Base-by-base conservation (phyloP, 1,140 invertebrate species). In the Diorhabda elongata region DNA sequence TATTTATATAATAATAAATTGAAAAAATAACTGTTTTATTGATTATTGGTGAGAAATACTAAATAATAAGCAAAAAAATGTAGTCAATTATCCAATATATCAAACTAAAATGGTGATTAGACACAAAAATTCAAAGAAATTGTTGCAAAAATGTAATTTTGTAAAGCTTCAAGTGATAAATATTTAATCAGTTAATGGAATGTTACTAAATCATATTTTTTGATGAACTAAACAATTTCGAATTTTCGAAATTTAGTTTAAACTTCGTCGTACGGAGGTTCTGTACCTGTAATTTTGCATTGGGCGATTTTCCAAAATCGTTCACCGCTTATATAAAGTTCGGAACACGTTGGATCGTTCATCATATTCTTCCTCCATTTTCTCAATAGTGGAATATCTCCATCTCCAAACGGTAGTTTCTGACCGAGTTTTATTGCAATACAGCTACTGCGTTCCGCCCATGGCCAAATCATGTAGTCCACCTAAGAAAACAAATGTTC, bases 391-490 rank as follows among this genome's bases (percentile, higher is more conserved):
- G 69, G 67, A 56, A 77, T 74, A 4, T 78, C 58, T 9, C 73
- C 65, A 42, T 76, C 72, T 65, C 79, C 76, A 69, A 86, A 77
- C n/a, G 83, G 79, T 80, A 85, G 87, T 65, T 86, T 83, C 64
- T 85, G 74, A 42, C 86, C 86, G 42, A 84, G 81, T 61, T 85
- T 67, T 4, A 89, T 74, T 41, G 80, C 83, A n/a, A 89, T 77
- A 42, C 85, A 69, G 45, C 83, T 83, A 2, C 86, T 78, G 71
- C 91, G 85, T 81, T 95, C 93, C 71, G 89, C 90, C 91, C 91
- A 95, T 3, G 94, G 93, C 93, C 93, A 95, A 62, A 95, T 89
- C 92, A 94, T 94, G 69, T 93, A 92, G 80, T 95, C 93, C 26
- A 90, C 71, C 76, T 76, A 58, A 62, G 73, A 70, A 68, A 57